These are phyloP conservation scores for Psammodynastes pulverulentus DNA, from an alignment of 2,113 vertebrate species.

Conservation along the genomic window DNA sequence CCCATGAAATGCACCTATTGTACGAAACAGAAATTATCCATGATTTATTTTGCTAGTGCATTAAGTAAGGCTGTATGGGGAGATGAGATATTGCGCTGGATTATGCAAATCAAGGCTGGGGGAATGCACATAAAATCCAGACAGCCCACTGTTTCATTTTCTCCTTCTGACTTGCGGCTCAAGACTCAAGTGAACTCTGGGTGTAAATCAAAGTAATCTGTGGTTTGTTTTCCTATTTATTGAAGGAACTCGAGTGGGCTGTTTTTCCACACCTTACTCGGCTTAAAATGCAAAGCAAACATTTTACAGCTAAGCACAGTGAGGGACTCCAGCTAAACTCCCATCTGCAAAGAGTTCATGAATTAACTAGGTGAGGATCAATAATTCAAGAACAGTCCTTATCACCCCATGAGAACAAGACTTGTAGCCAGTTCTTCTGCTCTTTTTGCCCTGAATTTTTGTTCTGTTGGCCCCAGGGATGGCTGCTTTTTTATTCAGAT, in stretches of 20 bases:
- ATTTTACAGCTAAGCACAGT: background rate
- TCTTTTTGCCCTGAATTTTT: background rate
- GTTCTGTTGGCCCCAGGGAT: background rate
- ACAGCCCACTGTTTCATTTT: background rate
- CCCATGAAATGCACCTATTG: background rate
- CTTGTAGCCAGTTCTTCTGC: background rate
- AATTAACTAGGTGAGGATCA: background rate
- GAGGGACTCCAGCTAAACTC: background rate
- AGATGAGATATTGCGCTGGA: background rate
- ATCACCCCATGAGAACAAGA: background rate
- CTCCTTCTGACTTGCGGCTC: background rate
- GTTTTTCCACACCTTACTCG: background rate
- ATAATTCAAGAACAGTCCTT: background rate
- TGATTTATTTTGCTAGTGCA: background rate
- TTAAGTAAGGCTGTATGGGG: background rate
- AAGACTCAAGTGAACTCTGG: background rate
- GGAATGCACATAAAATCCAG: background rate
- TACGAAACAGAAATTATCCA: background rate
- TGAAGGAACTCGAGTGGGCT: background rate
- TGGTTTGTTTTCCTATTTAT: background rate
- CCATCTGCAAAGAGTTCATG: background rate
- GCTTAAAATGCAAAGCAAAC: background rate
- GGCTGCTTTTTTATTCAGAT: background rate
- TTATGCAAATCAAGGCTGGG: background rate
- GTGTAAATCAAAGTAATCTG: background rate